These are phyloP conservation scores for Trichonephila inaurata DNA, from an alignment of 1,140 invertebrate species.

Conservation along the genomic window DNA sequence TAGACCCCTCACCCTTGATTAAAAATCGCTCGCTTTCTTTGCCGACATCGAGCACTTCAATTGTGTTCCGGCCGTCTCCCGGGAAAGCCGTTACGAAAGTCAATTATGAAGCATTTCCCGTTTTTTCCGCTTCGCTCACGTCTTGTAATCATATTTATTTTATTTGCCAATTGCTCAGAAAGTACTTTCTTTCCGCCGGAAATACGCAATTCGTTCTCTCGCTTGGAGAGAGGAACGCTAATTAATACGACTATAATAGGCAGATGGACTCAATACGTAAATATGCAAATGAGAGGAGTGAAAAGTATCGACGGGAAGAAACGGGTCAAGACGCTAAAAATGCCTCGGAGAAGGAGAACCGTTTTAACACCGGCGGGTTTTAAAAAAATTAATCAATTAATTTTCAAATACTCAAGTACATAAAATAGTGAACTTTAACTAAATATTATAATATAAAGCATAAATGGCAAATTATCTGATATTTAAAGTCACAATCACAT, in stretches of 20 bases:
- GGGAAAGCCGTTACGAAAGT: slow-evolving; percentile 69
- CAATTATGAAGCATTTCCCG: slow-evolving; percentile 51
- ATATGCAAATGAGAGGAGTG: slow-evolving; percentile 6
- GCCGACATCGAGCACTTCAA: slow-evolving; percentile 44
- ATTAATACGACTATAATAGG: slow-evolving; percentile 46
- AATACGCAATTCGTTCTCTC: neutral
- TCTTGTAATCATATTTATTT: slow-evolving; percentile 55
- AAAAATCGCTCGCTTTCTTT: slow-evolving; percentile 73
- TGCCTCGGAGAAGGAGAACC: neutral
- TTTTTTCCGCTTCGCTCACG: neutral
- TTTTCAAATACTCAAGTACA: too few species aligned
- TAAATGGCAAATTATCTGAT: too few species aligned
- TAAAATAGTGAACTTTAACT: too few species aligned
- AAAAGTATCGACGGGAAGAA: neutral
- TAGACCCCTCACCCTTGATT: slow-evolving; percentile 59
- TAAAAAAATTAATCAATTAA: too few species aligned
- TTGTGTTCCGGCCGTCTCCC: slow-evolving; percentile 29
- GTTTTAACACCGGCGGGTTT: neutral
- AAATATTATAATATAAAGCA: too few species aligned
- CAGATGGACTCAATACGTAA: neutral
- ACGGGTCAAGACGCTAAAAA: neutral
- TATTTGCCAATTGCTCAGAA: slow-evolving; percentile 27
- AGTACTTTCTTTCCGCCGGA: slow-evolving; percentile 40
- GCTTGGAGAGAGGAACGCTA: slow-evolving; percentile 15
- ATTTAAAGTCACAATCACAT: too few species aligned